Percentiles rank a stretch among this genome's conserved stretches.
These are phyloP conservation scores for Tilapia sparmanii DNA, from an alignment of 2,113 vertebrate genomes.

Conservation along the genomic window DNA sequence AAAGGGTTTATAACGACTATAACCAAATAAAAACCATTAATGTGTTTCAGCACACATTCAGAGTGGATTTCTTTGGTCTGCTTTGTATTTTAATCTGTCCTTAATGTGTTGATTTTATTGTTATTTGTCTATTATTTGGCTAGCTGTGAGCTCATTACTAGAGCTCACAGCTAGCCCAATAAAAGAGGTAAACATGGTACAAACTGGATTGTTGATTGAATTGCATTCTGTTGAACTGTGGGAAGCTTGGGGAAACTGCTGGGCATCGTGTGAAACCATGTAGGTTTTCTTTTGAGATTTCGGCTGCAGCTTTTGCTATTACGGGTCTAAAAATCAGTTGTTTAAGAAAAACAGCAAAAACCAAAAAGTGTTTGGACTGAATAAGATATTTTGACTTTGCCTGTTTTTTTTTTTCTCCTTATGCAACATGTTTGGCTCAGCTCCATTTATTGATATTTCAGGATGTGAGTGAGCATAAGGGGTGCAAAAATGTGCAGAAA, in stretches of 20 bases:
- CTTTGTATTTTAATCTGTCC: not conserved
- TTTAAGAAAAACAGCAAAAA: not conserved
- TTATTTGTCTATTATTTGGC: not conserved
- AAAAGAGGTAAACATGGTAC: not conserved
- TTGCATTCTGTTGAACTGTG: not conserved
- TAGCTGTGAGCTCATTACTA: not conserved
- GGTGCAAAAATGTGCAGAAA: conserved; percentile 38
- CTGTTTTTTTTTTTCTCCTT: not conserved
- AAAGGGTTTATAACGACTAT: no score
- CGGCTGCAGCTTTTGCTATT: not conserved
- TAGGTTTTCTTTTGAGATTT: not conserved
- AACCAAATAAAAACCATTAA: not conserved
- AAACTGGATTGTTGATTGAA: not conserved
- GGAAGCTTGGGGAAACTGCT: not conserved
- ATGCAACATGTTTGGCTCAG: not conserved
- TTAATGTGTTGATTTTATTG: not conserved
- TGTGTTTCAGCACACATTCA: not conserved
- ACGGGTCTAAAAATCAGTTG: not conserved
- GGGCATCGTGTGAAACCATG: not conserved
- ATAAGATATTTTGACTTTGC: not conserved
- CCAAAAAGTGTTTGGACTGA: not conserved
- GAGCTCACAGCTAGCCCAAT: not conserved
- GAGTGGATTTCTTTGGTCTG: not conserved
- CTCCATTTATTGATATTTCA: conserved; percentile 30
- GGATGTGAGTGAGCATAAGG: not conserved